phyloP scores from a whole-genome alignment of 2,113 vertebrate species.

The Sphyrna mokarran region DNA sequence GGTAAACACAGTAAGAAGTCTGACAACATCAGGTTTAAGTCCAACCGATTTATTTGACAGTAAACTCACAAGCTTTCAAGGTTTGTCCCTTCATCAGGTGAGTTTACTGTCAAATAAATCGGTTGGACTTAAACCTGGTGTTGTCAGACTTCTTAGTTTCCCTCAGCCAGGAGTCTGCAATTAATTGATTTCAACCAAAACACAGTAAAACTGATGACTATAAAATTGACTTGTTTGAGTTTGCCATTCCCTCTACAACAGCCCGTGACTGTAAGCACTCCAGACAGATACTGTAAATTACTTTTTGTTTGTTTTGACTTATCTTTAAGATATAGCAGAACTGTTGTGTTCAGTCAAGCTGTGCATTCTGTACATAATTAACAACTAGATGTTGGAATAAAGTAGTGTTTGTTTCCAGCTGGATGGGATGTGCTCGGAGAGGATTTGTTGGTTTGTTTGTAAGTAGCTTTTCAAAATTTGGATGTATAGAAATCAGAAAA shows the following conservation, averaged over 20 bases:
- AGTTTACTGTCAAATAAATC: too few relatives aligned
- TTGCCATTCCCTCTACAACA: background rate
- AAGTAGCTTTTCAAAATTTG: background rate
- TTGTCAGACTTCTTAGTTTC: too few relatives aligned
- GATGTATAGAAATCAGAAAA: background rate
- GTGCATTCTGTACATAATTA: constrained; percentile 9
- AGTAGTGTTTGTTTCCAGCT: background rate
- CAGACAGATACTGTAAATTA: background rate
- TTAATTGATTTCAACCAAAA: background rate
- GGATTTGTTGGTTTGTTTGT: background rate
- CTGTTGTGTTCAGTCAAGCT: background rate
- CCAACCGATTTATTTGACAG: too few relatives aligned
- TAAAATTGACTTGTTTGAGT: background rate
- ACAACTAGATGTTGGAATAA: background rate
- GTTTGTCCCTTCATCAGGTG: too few relatives aligned
- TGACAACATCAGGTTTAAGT: too few relatives aligned
- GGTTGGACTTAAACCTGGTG: too few relatives aligned
- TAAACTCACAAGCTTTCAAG: too few relatives aligned
- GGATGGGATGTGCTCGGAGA: background rate
- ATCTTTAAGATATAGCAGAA: background rate
- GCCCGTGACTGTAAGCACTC: background rate
- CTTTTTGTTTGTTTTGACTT: background rate
- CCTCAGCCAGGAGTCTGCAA: background rate
- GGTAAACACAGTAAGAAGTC: too few relatives aligned
- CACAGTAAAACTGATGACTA: background rate